These are phyloP conservation scores for Drosophila oshimai DNA, from an alignment of 1,140 invertebrate genomes.

Conservation along the genomic window DNA sequence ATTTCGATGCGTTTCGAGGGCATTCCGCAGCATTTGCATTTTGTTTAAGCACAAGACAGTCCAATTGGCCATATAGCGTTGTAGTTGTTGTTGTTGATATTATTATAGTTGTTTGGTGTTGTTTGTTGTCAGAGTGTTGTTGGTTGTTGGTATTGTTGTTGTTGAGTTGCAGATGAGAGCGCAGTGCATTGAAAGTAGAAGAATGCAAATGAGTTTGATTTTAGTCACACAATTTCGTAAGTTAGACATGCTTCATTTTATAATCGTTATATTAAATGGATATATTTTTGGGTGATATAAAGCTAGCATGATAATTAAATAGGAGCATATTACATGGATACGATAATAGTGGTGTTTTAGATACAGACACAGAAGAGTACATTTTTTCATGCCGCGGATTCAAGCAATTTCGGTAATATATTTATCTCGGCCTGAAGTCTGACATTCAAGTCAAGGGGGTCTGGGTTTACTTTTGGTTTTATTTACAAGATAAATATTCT, in stretches of 20 bases:
- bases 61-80: conserved; percentile 69
- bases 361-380: conserved; percentile 26
- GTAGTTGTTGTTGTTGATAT: conserved; percentile 46
- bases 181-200: conserved; percentile 74
- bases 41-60: conserved; percentile 77
- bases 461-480: background rate
- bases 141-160: conserved; percentile 43
- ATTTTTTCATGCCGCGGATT: conserved; percentile 51
- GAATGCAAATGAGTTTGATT: conserved; percentile 84
- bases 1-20: conserved; percentile 41
- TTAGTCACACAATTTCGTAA: conserved; percentile 83
- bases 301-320: conserved; percentile 64
- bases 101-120: conserved; percentile 30
- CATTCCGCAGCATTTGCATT: conserved; percentile 72
- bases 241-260: conserved; percentile 52
- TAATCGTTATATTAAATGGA: conserved; percentile 13
- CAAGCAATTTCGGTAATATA: conserved; percentile 14
- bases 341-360: conserved; percentile 9
- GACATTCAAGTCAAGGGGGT: background rate
- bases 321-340: conserved; percentile 49
- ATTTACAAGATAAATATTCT: no score
- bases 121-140: conserved; percentile 34
- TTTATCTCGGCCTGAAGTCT: background rate
- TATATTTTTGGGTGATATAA: conserved; percentile 53
- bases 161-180: conserved; percentile 63